These are phyloP conservation scores for Hyles vespertilio DNA, from an alignment of 1,140 invertebrate species.

Conservation along the genomic window DNA sequence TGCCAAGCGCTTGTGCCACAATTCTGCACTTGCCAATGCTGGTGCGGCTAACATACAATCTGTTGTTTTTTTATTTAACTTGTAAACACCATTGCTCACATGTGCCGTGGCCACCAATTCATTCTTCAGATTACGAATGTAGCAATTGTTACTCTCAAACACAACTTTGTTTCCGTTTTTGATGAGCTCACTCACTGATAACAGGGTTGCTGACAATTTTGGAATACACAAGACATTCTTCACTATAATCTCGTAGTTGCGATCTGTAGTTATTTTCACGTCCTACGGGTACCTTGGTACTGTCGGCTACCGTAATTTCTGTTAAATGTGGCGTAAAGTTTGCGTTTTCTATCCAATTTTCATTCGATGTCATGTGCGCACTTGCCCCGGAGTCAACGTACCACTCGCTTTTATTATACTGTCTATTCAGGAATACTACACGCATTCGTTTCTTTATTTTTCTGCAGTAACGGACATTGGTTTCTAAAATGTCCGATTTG, in stretches of 20 bases:
- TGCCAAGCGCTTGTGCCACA: slow-evolving; percentile 16
- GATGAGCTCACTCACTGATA: slow-evolving; percentile 34
- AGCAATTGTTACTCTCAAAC: not conserved
- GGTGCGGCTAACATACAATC: not conserved
- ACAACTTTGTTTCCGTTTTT: slow-evolving; percentile 21
- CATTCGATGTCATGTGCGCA: not conserved
- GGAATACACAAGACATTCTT: slow-evolving; percentile 30
- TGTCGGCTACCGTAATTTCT: slow-evolving; percentile 38
- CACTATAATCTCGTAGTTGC: slow-evolving; percentile 22
- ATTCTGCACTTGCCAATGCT: not conserved
- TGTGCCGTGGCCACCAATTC: not conserved
- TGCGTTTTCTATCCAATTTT: not conserved
- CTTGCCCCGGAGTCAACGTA: slow-evolving; percentile 1
- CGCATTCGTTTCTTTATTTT: not conserved
- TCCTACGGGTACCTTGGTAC: slow-evolving; percentile 30
- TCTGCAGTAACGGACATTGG: slow-evolving; percentile 2
- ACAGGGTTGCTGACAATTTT: slow-evolving; percentile 27
- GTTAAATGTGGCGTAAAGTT: not conserved
- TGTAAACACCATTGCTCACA: not conserved
- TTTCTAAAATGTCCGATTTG: slow-evolving; percentile 18
- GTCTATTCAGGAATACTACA: no score
- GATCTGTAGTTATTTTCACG: slow-evolving; percentile 25
- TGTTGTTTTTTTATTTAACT: not conserved
- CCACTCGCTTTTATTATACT: not conserved
- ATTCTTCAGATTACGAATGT: not conserved